These are phyloP conservation scores for Bombus superbus DNA, from an alignment of 1,140 invertebrate genomes.

Conservation along the genomic window DNA sequence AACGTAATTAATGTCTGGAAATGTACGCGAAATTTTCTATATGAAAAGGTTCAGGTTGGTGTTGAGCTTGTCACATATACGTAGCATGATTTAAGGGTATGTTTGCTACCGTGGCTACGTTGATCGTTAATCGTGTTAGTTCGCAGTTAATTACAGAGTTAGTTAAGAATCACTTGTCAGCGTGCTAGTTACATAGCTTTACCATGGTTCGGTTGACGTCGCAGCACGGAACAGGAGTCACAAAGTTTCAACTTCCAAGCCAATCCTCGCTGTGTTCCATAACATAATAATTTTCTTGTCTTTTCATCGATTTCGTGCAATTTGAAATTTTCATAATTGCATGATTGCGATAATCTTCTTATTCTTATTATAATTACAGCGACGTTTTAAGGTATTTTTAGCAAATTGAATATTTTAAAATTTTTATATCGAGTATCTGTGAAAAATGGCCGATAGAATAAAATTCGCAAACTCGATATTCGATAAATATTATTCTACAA, in stretches of 20 bases:
- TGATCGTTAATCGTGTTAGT: constrained; percentile 11
- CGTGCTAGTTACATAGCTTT: constrained; percentile 1
- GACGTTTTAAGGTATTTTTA: background rate
- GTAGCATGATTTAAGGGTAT: background rate
- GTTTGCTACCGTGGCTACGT: background rate
- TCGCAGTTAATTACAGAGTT: constrained; percentile 20
- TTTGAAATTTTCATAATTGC: background rate
- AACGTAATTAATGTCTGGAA: background rate
- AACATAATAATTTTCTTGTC: background rate
- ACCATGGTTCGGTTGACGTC: background rate
- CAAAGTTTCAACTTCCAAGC: background rate
- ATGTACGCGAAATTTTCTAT: background rate
- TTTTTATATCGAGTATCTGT: background rate
- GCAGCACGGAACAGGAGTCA: background rate
- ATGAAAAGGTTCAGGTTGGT: background rate
- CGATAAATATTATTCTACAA: too few relatives aligned
- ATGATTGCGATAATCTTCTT: too few relatives aligned
- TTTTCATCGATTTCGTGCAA: background rate
- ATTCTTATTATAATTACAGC: too few relatives aligned
- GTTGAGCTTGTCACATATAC: background rate
- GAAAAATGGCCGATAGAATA: background rate
- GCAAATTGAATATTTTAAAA: background rate
- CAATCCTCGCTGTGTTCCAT: background rate
- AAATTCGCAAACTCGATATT: too few relatives aligned
- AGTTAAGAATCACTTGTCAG: constrained; percentile 11